Evolutionary conservation across 2,113 vertebrate genomes (phyloP), one percentile per base, ranked within the genome.

Genomic region (Myocastor coypus): DNA sequence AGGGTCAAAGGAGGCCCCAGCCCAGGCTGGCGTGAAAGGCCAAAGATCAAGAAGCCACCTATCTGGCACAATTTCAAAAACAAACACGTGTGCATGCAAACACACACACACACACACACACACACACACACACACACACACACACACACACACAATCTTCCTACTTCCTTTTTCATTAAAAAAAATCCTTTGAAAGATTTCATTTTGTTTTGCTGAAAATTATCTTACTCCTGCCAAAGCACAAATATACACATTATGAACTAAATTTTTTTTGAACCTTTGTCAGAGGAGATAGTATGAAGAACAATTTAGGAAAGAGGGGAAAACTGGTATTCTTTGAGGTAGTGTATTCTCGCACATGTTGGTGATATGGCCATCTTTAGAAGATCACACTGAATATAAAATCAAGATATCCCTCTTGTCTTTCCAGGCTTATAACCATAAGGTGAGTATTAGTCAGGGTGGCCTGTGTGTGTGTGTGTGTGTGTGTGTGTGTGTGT

Each of bases 101-200:
- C 0, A 63, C 6, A 57, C 30, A n/a, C 34, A 17, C 13, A 40
- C 12, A 30, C 11, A 24, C 59, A 22, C 59, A 61, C 59, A 61
- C 59, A 61, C 59, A 63, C 61, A 17, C 4, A 61, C 1, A 59
- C 6, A 57, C 17, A n/a, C 34, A 30, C 11, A 42, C 34, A 24
- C 11, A 42, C 46, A 46, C 8, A 8, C 34, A 24, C 11, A 42
- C 34, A 30, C 11, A 42, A n/a, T 32, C 17, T 52, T 40, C 46
- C 66, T 71, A 69, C 80, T 94, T 96, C 91, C 80, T 96, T 78
- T 37, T 34, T 59, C 55, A 12, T 26, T n/a, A n/a, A 46, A 78
- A 61, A 88, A 81, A n/a, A 55, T 16, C 8, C 17, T 50, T 57
- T 83, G 57, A 91, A 6, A 73, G 5, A 13, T 16, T 75, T 40